Conservation (phyloP, 2,888 invertebrate species). For the Nomada hirtipes region DNA sequence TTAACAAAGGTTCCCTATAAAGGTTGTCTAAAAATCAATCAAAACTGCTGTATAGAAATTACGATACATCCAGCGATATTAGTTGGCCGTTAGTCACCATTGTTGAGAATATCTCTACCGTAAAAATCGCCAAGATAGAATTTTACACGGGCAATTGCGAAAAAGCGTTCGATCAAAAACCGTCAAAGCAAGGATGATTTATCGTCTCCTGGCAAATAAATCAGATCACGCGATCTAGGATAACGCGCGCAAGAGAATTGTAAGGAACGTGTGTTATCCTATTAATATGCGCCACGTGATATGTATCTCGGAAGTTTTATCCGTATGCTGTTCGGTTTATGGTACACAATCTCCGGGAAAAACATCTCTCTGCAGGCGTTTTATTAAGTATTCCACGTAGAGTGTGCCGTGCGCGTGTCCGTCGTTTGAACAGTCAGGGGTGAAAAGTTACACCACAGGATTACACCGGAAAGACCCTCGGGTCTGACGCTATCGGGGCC, state of each 20-base stretch:
- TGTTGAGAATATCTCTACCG: not conserved
- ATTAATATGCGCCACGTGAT: conserved; percentile 46
- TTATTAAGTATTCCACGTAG: conserved; percentile 65
- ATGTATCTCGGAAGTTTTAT: conserved; percentile 31
- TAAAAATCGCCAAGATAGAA: not conserved
- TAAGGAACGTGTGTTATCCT: conserved; percentile 8
- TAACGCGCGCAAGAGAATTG: conserved; percentile 1
- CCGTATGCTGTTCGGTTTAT: conserved; percentile 43
- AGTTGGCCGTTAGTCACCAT: not conserved
- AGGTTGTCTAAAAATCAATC: too few relatives aligned
- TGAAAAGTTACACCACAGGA: conserved; percentile 60
- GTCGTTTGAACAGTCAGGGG: conserved; percentile 55
- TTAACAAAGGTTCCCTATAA: too few relatives aligned
- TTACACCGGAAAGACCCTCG: conserved; percentile 53
- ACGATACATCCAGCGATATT: too few relatives aligned
- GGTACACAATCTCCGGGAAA: conserved; percentile 53
- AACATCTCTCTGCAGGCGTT: conserved; percentile 40
- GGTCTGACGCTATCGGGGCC: conserved; percentile 45
- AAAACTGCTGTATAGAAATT: too few relatives aligned
- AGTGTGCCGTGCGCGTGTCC: conserved; percentile 56
- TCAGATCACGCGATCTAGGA: conserved; percentile 14
- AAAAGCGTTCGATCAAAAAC: not conserved
- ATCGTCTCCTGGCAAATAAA: conserved; percentile 16
- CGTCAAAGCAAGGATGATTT: conserved; percentile 2
- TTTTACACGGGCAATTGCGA: not conserved